These are phyloP conservation scores for Eurytoma californica DNA, from an alignment of 2,888 invertebrate genomes.

Conservation along the genomic window DNA sequence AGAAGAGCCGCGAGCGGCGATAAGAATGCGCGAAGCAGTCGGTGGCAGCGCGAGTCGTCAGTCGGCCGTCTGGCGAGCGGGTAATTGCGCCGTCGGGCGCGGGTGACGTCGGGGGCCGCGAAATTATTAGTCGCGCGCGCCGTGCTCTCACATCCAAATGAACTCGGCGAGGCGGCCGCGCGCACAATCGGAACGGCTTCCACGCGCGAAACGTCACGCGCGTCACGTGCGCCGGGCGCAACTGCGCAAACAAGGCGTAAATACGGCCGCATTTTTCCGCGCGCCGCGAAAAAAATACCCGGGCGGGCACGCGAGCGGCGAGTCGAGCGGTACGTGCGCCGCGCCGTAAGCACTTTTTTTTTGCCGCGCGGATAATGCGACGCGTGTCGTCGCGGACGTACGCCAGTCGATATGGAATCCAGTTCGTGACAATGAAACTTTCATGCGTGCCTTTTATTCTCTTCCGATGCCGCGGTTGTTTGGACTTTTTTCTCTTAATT, in stretches of 20 bases:
- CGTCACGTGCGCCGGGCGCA: constrained; percentile 21
- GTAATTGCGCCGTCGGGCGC: too few species aligned
- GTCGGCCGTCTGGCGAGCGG: too few species aligned
- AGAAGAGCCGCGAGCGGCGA: background rate
- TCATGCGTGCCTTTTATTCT: too few species aligned
- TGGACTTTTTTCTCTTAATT: too few species aligned
- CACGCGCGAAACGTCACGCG: constrained; percentile 9
- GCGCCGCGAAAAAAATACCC: background rate
- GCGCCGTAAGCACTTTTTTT: constrained; percentile 12
- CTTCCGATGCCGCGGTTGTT: too few species aligned
- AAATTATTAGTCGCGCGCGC: constrained; percentile 10
- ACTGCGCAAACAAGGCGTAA: constrained; percentile 36
- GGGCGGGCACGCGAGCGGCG: background rate
- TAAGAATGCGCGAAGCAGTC: background rate
- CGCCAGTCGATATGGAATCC: background rate
- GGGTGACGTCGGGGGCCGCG: background rate
- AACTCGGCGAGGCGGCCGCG: background rate
- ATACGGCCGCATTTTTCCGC: constrained; percentile 14
- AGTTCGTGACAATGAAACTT: too few species aligned
- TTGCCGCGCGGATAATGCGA: background rate
- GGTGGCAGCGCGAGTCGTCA: too few species aligned
- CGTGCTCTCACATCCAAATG: background rate
- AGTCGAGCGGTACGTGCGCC: background rate
- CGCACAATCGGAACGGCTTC: background rate
- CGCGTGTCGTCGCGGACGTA: background rate